phyloP scores from a whole-genome alignment of 2,797 vertebrate species.

The Amblyraja radiata region DNA sequence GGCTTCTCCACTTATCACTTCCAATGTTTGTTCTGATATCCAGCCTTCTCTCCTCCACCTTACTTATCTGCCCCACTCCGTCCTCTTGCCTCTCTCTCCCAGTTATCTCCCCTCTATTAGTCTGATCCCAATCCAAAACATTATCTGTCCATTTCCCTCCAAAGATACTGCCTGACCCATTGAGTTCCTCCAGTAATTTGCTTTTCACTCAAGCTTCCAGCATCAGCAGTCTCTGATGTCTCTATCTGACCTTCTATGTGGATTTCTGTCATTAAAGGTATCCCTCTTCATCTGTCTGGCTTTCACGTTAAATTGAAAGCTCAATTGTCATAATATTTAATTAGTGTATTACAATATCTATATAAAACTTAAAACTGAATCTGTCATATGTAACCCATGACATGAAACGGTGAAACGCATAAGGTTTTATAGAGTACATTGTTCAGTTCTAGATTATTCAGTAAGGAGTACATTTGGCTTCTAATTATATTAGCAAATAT shows the following conservation, averaged over 20 bases:
- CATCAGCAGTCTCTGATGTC: too few species aligned
- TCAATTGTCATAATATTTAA: background rate
- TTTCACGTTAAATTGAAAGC: background rate
- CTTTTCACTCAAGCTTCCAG: too few species aligned
- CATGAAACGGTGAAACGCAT: background rate
- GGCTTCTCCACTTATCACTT: too few species aligned
- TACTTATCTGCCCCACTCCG: too few species aligned
- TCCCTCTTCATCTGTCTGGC: background rate
- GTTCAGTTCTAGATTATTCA: background rate
- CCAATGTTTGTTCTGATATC: too few species aligned
- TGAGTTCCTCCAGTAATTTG: too few species aligned
- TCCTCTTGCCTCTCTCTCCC: too few species aligned
- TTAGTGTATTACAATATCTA: background rate
- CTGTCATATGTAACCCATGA: background rate
- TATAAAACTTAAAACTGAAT: background rate
- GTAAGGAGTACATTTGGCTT: constrained; percentile 8
- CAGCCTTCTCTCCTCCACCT: too few species aligned
- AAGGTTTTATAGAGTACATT: background rate
- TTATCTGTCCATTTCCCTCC: too few species aligned
- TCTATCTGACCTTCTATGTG: background rate
- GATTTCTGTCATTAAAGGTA: background rate
- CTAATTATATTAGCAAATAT: constrained; percentile 28
- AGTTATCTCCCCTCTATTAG: too few species aligned
- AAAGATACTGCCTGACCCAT: too few species aligned
- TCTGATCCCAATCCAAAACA: too few species aligned